A percentile compares a stretch with the other conserved stretches of the same genome.
Conservation (phyloP, 1,140 invertebrate species). For the Eupeodes corollae region DNA sequence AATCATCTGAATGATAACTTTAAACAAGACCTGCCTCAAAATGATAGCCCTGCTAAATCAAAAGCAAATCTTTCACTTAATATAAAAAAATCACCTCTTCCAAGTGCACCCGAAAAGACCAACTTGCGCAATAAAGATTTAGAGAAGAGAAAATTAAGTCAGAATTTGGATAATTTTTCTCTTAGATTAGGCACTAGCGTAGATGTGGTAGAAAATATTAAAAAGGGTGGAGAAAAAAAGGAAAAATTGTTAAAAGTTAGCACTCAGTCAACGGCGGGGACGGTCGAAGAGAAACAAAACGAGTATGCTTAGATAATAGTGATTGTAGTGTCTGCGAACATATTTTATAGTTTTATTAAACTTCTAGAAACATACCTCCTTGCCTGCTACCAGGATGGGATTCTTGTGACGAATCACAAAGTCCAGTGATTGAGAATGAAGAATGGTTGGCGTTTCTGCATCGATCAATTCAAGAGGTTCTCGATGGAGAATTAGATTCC, state of each 20-base stretch:
- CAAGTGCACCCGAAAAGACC: conserved; percentile 6
- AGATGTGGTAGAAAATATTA: conserved; percentile 18
- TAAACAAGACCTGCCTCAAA: neutral
- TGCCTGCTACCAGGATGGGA: conserved; percentile 35
- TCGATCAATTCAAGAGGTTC: conserved; percentile 54
- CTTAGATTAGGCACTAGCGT: conserved; percentile 46
- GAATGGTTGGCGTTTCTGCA: conserved; percentile 71
- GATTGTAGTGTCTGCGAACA: no score
- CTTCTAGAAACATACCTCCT: conserved; percentile 26
- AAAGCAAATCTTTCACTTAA: conserved; percentile 5
- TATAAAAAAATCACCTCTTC: neutral
- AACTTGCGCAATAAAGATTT: conserved; percentile 28
- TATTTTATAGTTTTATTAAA: neutral
- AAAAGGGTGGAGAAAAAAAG: conserved; percentile 12
- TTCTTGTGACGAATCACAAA: conserved; percentile 36
- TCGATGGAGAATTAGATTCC: conserved; percentile 60
- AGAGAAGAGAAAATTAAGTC: conserved; percentile 36
- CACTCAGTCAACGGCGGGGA: conserved; percentile 26
- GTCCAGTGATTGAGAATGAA: conserved; percentile 62
- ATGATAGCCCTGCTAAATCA: conserved; percentile 3
- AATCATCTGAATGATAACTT: conserved; percentile 47
- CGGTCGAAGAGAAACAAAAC: conserved; percentile 30
- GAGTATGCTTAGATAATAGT: no score
- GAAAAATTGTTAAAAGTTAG: conserved; percentile 29
- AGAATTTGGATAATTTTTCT: conserved; percentile 39